Evolutionary conservation across 2,797 vertebrate species (phyloP).

Genomic region (Glyptemys insculpta): DNA sequence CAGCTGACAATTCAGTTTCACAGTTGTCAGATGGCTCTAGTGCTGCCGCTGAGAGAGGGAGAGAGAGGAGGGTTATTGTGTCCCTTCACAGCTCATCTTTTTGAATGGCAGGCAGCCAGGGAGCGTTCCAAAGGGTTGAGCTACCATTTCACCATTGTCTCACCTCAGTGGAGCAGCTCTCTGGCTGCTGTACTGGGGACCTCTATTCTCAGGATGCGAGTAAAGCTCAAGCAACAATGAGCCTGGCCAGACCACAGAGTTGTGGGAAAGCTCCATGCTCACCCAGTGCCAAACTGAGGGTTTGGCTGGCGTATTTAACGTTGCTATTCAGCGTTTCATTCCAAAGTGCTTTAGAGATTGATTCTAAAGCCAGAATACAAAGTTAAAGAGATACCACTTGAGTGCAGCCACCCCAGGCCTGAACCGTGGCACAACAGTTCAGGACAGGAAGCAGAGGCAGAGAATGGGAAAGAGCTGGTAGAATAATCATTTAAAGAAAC

Average conservation of each 20-base stretch:
- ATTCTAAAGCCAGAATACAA: background rate
- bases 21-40: background rate
- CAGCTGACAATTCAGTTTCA: background rate
- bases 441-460: background rate
- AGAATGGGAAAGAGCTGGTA: background rate
- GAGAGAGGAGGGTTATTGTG: background rate
- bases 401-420: background rate
- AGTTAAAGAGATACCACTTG: background rate
- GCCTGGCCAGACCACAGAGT: constrained; percentile 3
- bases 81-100: background rate
- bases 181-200: constrained; percentile 11
- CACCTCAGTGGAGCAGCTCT: background rate
- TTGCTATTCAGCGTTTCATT: constrained; percentile 37
- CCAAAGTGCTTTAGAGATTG: constrained; percentile 5
- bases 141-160: background rate
- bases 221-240: constrained; percentile 1
- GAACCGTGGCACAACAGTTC: background rate
- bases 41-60: background rate
- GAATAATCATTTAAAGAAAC: constrained; percentile 1
- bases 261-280: constrained; percentile 47
- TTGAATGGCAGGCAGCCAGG: background rate
- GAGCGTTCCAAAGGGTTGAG: constrained; percentile 5
- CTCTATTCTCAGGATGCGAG: background rate
- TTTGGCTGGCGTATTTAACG: constrained; percentile 9
- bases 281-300: background rate